Base-by-base conservation (phyloP, 2,797 vertebrate genomes). In the Enteromius viviparus region DNA sequence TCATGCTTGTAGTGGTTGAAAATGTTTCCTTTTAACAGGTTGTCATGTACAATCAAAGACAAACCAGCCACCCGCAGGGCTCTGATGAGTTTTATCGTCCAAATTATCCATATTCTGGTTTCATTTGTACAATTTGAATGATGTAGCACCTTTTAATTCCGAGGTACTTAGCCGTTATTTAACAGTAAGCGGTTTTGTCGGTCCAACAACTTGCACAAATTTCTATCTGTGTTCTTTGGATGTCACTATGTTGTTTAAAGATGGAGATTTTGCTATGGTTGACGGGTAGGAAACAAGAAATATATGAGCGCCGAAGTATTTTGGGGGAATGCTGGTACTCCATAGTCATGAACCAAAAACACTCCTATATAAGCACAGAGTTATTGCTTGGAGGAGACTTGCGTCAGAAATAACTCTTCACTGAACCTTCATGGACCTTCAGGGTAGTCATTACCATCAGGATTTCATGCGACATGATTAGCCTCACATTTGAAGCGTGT, bases 331-430 rank as follows among this genome's bases (percentile, higher is more conserved):
- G 37, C 29, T 45, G n/a, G n/a, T 58, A 34, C 23, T 69, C 21
- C 21, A 55, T 32, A 65, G 58, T 47, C 80, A 78, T 47, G 72
- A 42, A 45, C 51, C 72, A 68, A 82, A 34, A 82, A 47, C 60
- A 53, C 29, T 47, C 78, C n/a, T 76, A 68, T 76, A 62, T 84
- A 86, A 86, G 49, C 40, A 85, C 23, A 7, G 8, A 81, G 45
- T 55, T 69, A n/a, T 62, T 76, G 32, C 42, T 49, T 75, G 77
- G 60, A 71, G 82, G 80, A 64, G 62, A 76, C 85, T 8, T 14
- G 82, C 83, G 68, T 87, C 71, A n/a, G 68, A 87, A 78, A 74
- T 82, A 88, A 86, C 42, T 84, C 70, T 37, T 19, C 21, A 45
- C 5, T 2, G 23, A 55, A 53, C 75, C 58, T 37, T 58, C 55